Base-by-base conservation (phyloP, 92 coral and sea anemone genomes). In the Heliopora coerulea region DNA sequence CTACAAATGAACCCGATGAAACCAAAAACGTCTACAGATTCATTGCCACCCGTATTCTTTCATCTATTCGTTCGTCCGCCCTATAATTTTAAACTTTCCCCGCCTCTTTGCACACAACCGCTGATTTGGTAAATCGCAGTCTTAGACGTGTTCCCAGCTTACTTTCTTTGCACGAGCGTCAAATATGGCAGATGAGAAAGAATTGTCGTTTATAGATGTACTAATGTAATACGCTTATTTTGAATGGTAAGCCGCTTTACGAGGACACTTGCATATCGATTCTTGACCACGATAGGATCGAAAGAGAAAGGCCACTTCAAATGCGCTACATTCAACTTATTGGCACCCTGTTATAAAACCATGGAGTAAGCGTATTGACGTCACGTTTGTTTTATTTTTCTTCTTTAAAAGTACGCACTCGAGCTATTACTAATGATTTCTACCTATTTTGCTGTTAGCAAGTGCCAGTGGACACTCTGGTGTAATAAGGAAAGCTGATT, bases 281-380 rank as follows among this genome's bases (percentile, higher is more conserved):
- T 57, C 63, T 29, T 70, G 28, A 34, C 42, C 8, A 70, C 62
- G 33, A 78, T 78, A 62, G 65, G 80, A 52, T 44, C 84, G 49
- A 63, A 27, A 49, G 39, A 77, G 44, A 81, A 78, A 50, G 68
- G 64, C 8, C 56, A 76, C 0, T 72, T 89, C 19, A 88, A 88
- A 25, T 85, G 90, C 54, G 96, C 91, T 19, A 89, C 91, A 48
- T 89, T 89, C 56, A 89, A 89, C 62, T 58, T 89, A 67, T 68
- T 89, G 25, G 96, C 96, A 0, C 96, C 96, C 0, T 89, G 96
- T 57, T 89, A 89, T 41, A 82, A 88, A 65, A 67, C 77, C 58
- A 25, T 87, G 15, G 76, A 85, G 96, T 87, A 40, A 81, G 80
- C 23, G 27, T 18, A 33, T 19, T 1, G n/a, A n/a, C n/a, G n/a